Conservation (phyloP, 2,113 vertebrate genomes). For the Peromyscus californicus region DNA sequence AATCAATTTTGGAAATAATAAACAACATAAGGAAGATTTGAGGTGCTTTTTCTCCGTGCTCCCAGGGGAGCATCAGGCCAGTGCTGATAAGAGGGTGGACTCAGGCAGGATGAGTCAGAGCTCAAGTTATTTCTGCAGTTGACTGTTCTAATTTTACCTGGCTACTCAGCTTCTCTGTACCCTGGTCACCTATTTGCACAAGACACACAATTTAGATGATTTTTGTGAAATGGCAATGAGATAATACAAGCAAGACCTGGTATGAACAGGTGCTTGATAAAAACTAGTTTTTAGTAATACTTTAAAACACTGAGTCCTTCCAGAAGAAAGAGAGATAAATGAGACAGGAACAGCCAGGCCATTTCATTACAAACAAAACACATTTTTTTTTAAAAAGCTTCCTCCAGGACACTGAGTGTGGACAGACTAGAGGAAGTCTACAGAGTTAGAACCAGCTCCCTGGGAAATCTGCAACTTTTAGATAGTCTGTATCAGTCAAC, state of each 20-base stretch:
- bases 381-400: neutral
- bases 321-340: neutral
- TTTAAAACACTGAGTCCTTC: neutral
- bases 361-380: neutral
- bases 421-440: neutral
- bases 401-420: neutral
- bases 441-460: neutral
- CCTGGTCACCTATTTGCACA: neutral
- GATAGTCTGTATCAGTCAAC: neutral
- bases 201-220: neutral
- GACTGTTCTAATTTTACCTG: neutral
- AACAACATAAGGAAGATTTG: neutral
- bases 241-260: neutral
- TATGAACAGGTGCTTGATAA: neutral
- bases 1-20: neutral
- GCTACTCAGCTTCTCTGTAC: neutral
- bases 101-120: neutral
- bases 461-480: neutral
- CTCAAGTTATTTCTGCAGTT: neutral
- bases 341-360: neutral
- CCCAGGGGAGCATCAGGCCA: neutral
- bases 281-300: neutral
- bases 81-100: neutral
- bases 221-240: neutral
- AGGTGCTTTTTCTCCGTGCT: neutral